Evolutionary conservation across 1,140 invertebrate genomes (phyloP), one percentile per base, ranked within the genome.

Genomic region (Choristoneura fumiferana): DNA sequence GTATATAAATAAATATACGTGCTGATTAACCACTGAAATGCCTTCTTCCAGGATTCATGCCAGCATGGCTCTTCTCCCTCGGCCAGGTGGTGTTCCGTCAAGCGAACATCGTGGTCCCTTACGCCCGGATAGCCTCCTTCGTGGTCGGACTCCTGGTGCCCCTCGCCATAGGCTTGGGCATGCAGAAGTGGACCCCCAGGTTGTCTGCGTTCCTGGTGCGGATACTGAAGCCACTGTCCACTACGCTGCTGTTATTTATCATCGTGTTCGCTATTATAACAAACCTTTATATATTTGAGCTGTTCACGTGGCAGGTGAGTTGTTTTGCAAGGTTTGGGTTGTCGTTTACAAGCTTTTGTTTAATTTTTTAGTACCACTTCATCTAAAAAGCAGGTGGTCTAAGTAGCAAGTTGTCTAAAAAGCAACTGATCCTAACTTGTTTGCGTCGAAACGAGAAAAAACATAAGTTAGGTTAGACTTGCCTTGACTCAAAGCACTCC

Each of bases 31-130:
- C n/a, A 39, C 4, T 15, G 15, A 39, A 56, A 56, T 65, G 54
- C 53, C 35, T 65, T 90, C n/a, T n/a, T 91, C 5, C 84, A 97
- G 96, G 90, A n/a, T 95, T 98, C 89, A 98, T 99, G 92, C 98
- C 98, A 0, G 78, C 97, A 0, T 99, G 98, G 98, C 89, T 98
- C n/a, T 96, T 98, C 75, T 96, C 96, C 0, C 90, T 99, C n/a
- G 98, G 97, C 0, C 92, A 91, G 64, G 89, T 93, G 13, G 93
- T 98, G n/a, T 96, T 97, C 72, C 87, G 91, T 0, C 90, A 92
- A 58, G 94, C 92, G 0, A 87, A 93, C 53, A 91, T 97, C 1
- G 86, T 80, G 17, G 94, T 98, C 14, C 98, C 98, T 0, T 98
- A 98, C 78, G 58, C 65, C 0, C 94, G 94, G 17, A 97, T 99